phyloP scores from a whole-genome alignment of 2,797 vertebrate species.

The Catostomus latipinnis region DNA sequence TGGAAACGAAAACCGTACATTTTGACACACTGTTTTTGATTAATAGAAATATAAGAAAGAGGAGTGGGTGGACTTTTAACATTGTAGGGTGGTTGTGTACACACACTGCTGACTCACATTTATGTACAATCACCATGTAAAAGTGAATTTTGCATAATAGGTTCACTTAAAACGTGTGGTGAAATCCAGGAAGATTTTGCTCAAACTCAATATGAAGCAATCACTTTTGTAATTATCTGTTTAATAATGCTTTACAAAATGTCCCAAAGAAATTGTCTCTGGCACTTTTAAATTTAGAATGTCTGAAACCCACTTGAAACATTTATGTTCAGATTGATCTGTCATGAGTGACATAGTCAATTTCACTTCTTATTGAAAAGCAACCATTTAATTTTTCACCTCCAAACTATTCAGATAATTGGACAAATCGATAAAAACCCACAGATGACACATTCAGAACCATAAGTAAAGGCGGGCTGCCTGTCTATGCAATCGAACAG shows the following conservation, averaged over 20 bases:
- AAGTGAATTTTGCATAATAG: too few species aligned
- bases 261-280: slow-evolving; percentile 17
- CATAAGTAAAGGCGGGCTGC: slow-evolving; percentile 49
- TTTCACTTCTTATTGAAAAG: slow-evolving; percentile 30
- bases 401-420: slow-evolving; percentile 41
- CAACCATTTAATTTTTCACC: slow-evolving; percentile 47
- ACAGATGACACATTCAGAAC: slow-evolving; percentile 24
- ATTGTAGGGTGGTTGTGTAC: too few species aligned
- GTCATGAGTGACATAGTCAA: slow-evolving; percentile 18
- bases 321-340: slow-evolving; percentile 51
- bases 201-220: slow-evolving; percentile 7
- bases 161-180: background rate
- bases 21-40: too few species aligned
- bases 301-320: slow-evolving; percentile 8
- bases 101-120: too few species aligned
- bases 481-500: slow-evolving; percentile 44
- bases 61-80: too few species aligned
- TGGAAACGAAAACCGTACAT: too few species aligned
- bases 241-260: slow-evolving; percentile 17
- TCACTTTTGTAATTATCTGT: slow-evolving; percentile 26
- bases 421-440: slow-evolving; percentile 39
- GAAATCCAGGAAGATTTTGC: slow-evolving; percentile 18
- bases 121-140: too few species aligned
- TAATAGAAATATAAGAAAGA: too few species aligned
- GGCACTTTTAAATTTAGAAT: slow-evolving; percentile 12